A percentile compares a stretch with the other conserved stretches of the same genome.
These are phyloP conservation scores for Paraplagusia blochii DNA, from an alignment of 2,113 vertebrate genomes.

Conservation along the genomic window DNA sequence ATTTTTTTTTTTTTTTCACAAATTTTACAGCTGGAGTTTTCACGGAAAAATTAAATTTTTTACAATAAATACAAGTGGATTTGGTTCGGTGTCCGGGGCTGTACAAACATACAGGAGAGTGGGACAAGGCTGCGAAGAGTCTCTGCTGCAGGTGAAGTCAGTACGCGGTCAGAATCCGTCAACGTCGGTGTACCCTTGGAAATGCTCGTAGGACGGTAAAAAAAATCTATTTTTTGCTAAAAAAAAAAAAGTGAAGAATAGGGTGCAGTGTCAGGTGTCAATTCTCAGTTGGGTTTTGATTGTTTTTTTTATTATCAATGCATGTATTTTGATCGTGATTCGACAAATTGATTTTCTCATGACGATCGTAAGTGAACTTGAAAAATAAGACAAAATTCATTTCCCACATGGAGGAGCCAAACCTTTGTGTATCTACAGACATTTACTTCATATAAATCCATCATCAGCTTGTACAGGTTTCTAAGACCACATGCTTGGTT, in stretches of 20 bases:
- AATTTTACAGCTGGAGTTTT: background rate
- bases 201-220: no score
- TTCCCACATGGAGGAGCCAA: background rate
- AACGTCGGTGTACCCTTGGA: no score
- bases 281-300: background rate
- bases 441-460: background rate
- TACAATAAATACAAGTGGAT: background rate
- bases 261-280: background rate
- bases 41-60: background rate
- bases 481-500: background rate
- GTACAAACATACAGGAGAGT: background rate
- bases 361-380: background rate
- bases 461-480: background rate
- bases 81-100: background rate
- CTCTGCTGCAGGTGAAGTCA: no score
- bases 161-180: no score
- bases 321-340: background rate
- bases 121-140: background rate
- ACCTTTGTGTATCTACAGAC: background rate
- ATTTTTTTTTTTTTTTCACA: background rate
- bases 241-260: no score
- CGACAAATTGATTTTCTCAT: background rate
- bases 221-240: no score
- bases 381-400: background rate
- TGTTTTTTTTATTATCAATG: background rate